Evolutionary conservation across 2,888 invertebrate species (phyloP), one percentile per base, ranked within the genome.

Genomic region (Empis livida): DNA sequence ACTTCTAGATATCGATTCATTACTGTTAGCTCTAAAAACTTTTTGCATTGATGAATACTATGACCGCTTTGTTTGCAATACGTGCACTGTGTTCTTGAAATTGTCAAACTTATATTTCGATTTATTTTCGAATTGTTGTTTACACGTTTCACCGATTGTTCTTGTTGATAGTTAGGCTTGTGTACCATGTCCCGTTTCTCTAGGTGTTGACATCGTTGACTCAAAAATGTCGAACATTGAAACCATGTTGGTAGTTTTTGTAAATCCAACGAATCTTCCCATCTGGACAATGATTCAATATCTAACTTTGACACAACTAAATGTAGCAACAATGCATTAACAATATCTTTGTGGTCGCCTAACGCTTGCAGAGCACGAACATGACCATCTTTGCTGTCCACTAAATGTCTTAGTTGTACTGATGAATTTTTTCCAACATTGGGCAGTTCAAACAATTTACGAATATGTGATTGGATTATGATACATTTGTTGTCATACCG

Each of bases 261-360:
- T 17, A 47, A 51, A 32, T 53, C 49, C 16, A 51, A 43, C 3
- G 49, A 43, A 8, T 51, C 47, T 16, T 51, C 50, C 51, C 50
- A 50, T 14, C 47, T 50, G 3, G 39, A 42, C 44, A 27, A 45
- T 5, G 46, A 49, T 15, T 47, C 48, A 2, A 43, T 16, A 20
- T 53, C 49, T 13, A 50, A 48, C n/a, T 48, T 49, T 35, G 44
- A 37, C 46, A 47, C 45, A 1, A 47, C 47, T 10, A 51, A 27
- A 15, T 46, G 43, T 13, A 51, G 37, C n/a, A 50, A 31, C 35
- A 48, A 35, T 3, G 53, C 44, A n/a, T 50, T 40, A 5, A 37
- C 32, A 14, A 50, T 51, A 15, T 53, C 48, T 9, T 43, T 45
- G n/a, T 48, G 42, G 23, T 38, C 40, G 3, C 48, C 48, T 32